Evolutionary conservation across 1,140 invertebrate species (phyloP).

Genomic region (Nephila pilipes): DNA sequence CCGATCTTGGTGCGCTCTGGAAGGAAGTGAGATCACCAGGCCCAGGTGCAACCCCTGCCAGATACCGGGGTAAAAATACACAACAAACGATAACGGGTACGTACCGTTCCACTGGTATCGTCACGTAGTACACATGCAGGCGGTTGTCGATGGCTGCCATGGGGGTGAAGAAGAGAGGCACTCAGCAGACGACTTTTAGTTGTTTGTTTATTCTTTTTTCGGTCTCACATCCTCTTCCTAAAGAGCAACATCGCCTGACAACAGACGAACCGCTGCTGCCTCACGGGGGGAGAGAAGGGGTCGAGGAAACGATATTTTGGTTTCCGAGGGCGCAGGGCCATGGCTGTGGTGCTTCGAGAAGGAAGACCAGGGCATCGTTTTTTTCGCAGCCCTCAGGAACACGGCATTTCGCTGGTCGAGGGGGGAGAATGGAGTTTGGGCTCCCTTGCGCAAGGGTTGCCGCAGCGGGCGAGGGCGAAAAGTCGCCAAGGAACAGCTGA

Average conservation of each 20-base stretch:
- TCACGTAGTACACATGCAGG: slow-evolving; percentile 76
- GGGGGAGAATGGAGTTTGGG: slow-evolving; percentile 46
- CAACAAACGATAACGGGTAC: slow-evolving; percentile 43
- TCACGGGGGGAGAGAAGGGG: background rate
- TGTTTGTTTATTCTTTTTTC: slow-evolving; percentile 20
- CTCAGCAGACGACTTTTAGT: background rate
- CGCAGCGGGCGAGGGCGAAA: background rate
- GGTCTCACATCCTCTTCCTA: slow-evolving; percentile 42
- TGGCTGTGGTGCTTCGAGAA: background rate
- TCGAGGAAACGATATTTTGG: slow-evolving; percentile 11
- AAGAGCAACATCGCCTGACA: slow-evolving; percentile 62
- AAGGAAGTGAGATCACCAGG: slow-evolving; percentile 5
- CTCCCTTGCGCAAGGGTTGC: slow-evolving; percentile 11
- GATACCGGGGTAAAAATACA: slow-evolving; percentile 32
- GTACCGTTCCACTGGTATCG: slow-evolving; percentile 73
- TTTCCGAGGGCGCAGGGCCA: slow-evolving; percentile 30
- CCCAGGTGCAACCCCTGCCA: slow-evolving; percentile 37
- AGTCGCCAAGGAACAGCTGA: slow-evolving; percentile 43
- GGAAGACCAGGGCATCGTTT: slow-evolving; percentile 9
- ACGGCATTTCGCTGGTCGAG: slow-evolving; percentile 30
- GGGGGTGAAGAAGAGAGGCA: background rate
- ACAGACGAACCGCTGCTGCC: slow-evolving; percentile 31
- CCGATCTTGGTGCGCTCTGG: background rate
- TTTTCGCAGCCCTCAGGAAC: slow-evolving; percentile 21
- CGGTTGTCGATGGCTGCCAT: slow-evolving; percentile 73